Base-by-base conservation (phyloP, 2,113 vertebrate genomes). In the Eolophus roseicapilla region DNA sequence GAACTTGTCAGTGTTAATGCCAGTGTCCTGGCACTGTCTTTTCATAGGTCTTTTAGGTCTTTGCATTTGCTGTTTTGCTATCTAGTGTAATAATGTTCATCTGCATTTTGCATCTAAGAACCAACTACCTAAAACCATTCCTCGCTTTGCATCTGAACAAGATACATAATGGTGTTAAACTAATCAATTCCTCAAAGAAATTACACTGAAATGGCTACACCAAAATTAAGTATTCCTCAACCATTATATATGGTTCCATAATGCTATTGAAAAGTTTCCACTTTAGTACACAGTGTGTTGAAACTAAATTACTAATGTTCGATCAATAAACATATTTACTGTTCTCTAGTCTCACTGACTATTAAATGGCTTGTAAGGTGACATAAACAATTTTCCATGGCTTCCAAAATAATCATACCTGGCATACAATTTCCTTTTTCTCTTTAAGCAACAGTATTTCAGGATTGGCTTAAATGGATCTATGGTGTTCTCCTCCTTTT, bases 351-450 rank as follows among this genome's bases (percentile, higher is more conserved):
- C 52, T 79, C 0, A 0, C 9, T 83, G 53, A 85, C 92, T 92
- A 93, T 92, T 92, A 95, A 95, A 74, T 49, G 19, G n/a, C 82
- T 91, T 93, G 70, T 85, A 95, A 88, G 68, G 76, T 93, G 88
- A 84, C 31, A 67, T 41, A 94, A 92, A 94, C 57, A 82, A 75
- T 77, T 90, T 93, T 68, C 70, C 47, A 62, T 44, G 17, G 76
- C 57, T 95, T 82, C 35, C 74, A 96, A 92, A 95, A 93, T 82
- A 92, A 94, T 67, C 49, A 88, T 44, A 91, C 29, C 53, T 93
- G 46, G 80, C 57, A 86, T 80, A 86, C 81, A 64, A 90, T 86
- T 93, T 90, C 80, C 67, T 88, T 78, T 90, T 88, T 70, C 52
- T 84, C 52, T 39, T 86, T 92, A 82, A 82, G 57, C 19, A 62